Percentiles rank a stretch among this genome's conserved stretches.
Conservation (phyloP, 2,113 vertebrate genomes). For the Centropristis striata region DNA sequence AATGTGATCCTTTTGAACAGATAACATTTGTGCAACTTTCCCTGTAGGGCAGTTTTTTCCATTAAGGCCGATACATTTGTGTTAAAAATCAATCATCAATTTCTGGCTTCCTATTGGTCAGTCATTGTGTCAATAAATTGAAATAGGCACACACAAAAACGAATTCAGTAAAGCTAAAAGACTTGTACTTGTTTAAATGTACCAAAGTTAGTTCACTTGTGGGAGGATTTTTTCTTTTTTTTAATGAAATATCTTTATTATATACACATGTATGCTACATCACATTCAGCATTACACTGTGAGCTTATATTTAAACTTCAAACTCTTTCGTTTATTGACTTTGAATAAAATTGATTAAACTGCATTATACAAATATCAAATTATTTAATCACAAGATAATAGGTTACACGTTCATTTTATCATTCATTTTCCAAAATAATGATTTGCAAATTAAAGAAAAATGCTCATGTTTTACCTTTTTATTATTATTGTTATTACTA, state of each 20-base stretch:
- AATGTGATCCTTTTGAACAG: background rate
- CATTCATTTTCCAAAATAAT: background rate
- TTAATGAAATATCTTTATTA: background rate
- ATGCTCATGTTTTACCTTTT: background rate
- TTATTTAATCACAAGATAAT: background rate
- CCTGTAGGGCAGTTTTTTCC: background rate
- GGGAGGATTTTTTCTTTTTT: background rate
- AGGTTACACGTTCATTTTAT: background rate
- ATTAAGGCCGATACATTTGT: background rate
- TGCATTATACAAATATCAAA: background rate
- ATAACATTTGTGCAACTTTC: background rate
- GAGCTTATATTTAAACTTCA: background rate
- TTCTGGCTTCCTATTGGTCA: background rate
- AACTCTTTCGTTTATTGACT: background rate
- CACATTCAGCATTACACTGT: background rate
- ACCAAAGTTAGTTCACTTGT: background rate
- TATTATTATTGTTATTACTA: constrained; percentile 2
- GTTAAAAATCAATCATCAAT: background rate
- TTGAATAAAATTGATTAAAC: background rate
- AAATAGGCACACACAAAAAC: background rate
- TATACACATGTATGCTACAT: background rate
- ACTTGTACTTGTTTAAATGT: background rate
- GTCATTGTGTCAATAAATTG: background rate
- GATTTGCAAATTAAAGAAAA: background rate
- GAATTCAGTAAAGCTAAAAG: background rate